A percentile compares a stretch with the other conserved stretches of the same genome.
phyloP scores from a whole-genome alignment of 1,140 invertebrate species.

The Apis laboriosa region DNA sequence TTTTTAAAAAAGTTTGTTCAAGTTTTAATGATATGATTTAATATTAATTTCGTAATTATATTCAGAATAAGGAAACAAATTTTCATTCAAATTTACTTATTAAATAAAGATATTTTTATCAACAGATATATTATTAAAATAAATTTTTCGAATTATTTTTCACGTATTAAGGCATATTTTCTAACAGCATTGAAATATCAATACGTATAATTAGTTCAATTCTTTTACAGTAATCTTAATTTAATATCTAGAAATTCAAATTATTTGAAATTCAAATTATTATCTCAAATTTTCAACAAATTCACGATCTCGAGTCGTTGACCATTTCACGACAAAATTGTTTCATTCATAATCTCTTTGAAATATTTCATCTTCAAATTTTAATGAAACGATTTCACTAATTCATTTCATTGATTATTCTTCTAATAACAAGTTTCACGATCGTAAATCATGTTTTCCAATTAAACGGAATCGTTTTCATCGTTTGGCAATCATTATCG shows the following conservation, averaged over 20 bases:
- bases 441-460: conserved; percentile 28
- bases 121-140: no score
- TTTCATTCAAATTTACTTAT: neutral
- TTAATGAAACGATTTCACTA: neutral
- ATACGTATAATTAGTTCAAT: neutral
- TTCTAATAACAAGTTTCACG: neutral
- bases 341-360: conserved; percentile 12
- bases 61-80: neutral
- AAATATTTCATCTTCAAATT: neutral
- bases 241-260: neutral
- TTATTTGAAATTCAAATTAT: neutral
- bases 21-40: neutral
- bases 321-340: neutral
- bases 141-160: no score
- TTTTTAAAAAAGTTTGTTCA: neutral
- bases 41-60: neutral
- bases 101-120: no score
- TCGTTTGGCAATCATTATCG: conserved; percentile 11
- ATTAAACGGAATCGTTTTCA: conserved; percentile 12
- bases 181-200: no score
- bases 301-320: neutral
- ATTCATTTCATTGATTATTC: conserved; percentile 5
- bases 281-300: neutral
- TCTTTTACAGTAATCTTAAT: neutral
- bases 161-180: no score